These are phyloP conservation scores for Brachionus manjavacas DNA, from an alignment of 1,140 invertebrate species.

Conservation along the genomic window DNA sequence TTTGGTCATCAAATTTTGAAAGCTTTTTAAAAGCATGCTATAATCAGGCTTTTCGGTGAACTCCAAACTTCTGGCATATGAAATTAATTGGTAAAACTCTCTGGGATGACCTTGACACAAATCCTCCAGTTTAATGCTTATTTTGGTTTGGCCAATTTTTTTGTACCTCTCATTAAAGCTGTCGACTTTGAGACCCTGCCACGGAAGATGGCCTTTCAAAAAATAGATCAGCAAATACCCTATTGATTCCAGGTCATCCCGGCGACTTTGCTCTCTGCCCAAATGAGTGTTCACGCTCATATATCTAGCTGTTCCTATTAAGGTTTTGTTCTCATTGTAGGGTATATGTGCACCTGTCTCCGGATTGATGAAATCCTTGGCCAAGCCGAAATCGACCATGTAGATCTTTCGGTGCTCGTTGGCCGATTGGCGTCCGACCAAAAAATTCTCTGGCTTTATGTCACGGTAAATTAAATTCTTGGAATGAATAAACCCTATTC, in stretches of 20 bases:
- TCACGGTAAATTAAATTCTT: neutral
- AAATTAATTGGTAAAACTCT: slow-evolving; percentile 37
- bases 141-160: slow-evolving; percentile 42
- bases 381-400: slow-evolving; percentile 63
- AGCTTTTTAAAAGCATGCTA: neutral
- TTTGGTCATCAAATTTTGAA: neutral
- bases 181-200: slow-evolving; percentile 2
- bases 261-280: slow-evolving; percentile 62
- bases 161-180: slow-evolving; percentile 1
- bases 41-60: slow-evolving; percentile 33
- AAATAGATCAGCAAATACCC: slow-evolving; percentile 49
- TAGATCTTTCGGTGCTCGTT: slow-evolving; percentile 41
- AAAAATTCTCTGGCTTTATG: slow-evolving; percentile 77
- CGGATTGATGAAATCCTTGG: slow-evolving; percentile 59
- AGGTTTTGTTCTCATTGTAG: slow-evolving; percentile 97
- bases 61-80: slow-evolving; percentile 1
- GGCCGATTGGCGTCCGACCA: slow-evolving; percentile 72
- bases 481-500: neutral
- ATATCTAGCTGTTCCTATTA: slow-evolving; percentile 90
- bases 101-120: slow-evolving; percentile 43
- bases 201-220: slow-evolving; percentile 48
- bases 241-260: slow-evolving; percentile 49
- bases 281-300: slow-evolving; percentile 99
- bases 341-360: slow-evolving; percentile 87
- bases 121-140: neutral